Percentiles rank a stretch among this genome's conserved stretches.
Conservation (phyloP, 2,888 invertebrate genomes). For the Drosophila pegasa region DNA sequence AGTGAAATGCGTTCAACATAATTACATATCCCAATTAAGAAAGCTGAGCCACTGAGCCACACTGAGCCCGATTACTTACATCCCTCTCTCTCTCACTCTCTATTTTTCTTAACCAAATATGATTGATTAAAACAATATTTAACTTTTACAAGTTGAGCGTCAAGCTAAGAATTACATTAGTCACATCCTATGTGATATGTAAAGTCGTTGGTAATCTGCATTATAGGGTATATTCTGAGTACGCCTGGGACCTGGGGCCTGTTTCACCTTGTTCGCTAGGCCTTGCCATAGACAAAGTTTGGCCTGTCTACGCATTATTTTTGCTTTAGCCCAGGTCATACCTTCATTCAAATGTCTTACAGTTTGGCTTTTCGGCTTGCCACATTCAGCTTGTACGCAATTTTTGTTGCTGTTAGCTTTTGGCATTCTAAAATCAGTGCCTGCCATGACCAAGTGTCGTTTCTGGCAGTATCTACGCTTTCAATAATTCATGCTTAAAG, state of each 20-base stretch:
- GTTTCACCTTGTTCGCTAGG: neutral
- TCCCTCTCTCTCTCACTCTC: no score
- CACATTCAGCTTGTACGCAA: slow-evolving; percentile 28
- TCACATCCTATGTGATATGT: neutral
- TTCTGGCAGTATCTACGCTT: slow-evolving; percentile 79
- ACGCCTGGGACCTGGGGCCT: neutral
- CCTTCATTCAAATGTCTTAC: slow-evolving; percentile 56
- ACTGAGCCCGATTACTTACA: neutral
- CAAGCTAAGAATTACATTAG: neutral
- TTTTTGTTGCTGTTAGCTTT: slow-evolving; percentile 33
- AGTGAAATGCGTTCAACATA: neutral
- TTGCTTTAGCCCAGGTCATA: slow-evolving; percentile 3
- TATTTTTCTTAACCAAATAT: no score
- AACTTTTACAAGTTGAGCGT: neutral
- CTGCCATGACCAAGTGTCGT: slow-evolving; percentile 47
- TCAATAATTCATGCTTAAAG: slow-evolving; percentile 81
- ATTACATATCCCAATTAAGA: neutral
- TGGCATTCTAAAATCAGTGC: slow-evolving; percentile 42
- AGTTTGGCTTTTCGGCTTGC: slow-evolving; percentile 68
- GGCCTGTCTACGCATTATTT: slow-evolving; percentile 37
- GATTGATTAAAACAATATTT: slow-evolving; percentile 1
- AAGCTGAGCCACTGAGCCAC: neutral
- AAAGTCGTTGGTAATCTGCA: neutral
- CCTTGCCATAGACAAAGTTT: slow-evolving; percentile 11
- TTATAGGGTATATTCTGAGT: slow-evolving; percentile 14